Percentiles rank a stretch among this genome's conserved stretches.
Conservation (phyloP, 2,888 invertebrate genomes). For the Sepiola atlantica region DNA sequence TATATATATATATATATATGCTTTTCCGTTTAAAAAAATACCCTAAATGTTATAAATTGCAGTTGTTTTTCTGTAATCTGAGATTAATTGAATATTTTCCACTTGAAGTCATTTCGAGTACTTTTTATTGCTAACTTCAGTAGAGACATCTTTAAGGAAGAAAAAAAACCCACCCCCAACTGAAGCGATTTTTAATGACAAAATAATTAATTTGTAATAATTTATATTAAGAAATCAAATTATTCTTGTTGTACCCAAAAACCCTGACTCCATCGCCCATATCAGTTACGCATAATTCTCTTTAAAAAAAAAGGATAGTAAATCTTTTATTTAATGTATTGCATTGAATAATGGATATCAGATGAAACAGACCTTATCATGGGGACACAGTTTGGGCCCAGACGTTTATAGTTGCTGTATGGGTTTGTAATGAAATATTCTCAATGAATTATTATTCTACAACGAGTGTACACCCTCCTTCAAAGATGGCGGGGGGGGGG, state of each 20-base stretch:
- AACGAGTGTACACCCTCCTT: no score
- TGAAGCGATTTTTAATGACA: neutral
- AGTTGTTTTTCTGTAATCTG: neutral
- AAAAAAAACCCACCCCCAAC: no score
- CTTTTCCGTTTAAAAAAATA: neutral
- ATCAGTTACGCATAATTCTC: neutral
- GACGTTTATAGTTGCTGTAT: no score
- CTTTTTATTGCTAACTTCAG: neutral
- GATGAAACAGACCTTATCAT: no score
- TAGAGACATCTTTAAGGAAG: neutral
- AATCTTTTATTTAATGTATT: neutral
- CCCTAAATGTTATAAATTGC: neutral
- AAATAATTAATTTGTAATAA: neutral
- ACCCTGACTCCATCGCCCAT: neutral
- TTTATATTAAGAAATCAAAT: neutral
- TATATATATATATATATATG: neutral
- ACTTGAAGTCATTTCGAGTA: neutral
- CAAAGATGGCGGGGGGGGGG: no score
- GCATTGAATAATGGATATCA: no score
- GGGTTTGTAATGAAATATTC: no score
- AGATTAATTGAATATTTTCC: neutral
- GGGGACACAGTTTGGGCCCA: no score
- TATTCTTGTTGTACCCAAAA: neutral
- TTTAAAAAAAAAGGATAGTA: neutral
- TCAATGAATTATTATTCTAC: no score